phyloP scores from a whole-genome alignment of 2,888 invertebrate genomes.

The Platynereis dumerilii region DNA sequence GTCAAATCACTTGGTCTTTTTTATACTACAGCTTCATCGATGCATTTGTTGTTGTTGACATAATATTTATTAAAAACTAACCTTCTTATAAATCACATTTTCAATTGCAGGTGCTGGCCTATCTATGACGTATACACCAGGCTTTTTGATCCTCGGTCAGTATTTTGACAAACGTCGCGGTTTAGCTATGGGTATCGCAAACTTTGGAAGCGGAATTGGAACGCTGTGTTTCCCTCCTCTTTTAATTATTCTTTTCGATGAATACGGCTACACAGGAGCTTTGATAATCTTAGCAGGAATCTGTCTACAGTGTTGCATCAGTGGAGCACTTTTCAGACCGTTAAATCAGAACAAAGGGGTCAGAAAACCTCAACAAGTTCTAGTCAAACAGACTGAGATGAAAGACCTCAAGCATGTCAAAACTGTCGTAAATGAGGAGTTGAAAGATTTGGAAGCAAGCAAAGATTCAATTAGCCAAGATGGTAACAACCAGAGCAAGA shows the following conservation, averaged over 20 bases:
- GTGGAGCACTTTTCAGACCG: neutral
- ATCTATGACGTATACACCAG: constrained; percentile 1
- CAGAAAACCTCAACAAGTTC: too few relatives aligned
- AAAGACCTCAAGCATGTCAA: too few relatives aligned
- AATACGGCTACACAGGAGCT: constrained; percentile 1
- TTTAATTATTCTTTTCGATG: neutral
- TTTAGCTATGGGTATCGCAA: neutral
- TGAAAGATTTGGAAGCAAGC: too few relatives aligned
- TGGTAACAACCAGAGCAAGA: too few relatives aligned
- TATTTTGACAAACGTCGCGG: constrained; percentile 3
- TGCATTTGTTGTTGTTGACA: too few relatives aligned
- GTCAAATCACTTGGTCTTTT: too few relatives aligned
- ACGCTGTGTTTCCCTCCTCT: constrained; percentile 1
- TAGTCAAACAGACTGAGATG: too few relatives aligned
- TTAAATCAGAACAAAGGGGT: neutral
- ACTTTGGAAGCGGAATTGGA: constrained; percentile 2
- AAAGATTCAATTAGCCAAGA: too few relatives aligned
- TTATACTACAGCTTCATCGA: too few relatives aligned
- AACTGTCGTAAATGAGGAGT: too few relatives aligned
- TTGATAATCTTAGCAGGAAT: neutral
- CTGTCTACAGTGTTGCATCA: constrained; percentile 3
- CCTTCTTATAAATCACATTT: too few relatives aligned
- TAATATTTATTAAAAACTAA: too few relatives aligned
- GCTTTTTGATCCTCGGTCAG: neutral
- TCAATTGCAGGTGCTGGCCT: neutral